phyloP scores from a whole-genome alignment of 2,113 vertebrate genomes.

The Neotoma lepida region DNA sequence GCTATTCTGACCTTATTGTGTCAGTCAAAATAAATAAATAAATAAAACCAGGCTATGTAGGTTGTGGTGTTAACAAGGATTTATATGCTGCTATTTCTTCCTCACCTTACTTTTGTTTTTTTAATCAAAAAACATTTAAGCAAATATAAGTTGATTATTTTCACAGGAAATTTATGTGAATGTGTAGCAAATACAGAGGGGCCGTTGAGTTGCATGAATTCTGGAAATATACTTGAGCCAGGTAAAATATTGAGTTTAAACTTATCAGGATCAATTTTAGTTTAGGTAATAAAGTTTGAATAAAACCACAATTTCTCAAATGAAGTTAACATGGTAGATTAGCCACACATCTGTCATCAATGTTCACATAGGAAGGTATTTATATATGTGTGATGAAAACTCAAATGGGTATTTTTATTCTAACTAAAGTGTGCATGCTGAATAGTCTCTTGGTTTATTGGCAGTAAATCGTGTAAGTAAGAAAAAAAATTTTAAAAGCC shows the following conservation, averaged over 20 bases:
- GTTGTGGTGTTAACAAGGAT: constrained; percentile 83
- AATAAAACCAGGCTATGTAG: constrained; percentile 71
- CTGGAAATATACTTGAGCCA: constrained; percentile 85
- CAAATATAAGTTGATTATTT: constrained; percentile 86
- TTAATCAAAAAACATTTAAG: constrained; percentile 74
- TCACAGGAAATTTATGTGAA: constrained; percentile 83
- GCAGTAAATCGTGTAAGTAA: constrained; percentile 76
- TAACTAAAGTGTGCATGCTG: constrained; percentile 76
- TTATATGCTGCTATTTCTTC: constrained; percentile 82
- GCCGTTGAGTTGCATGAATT: constrained; percentile 79
- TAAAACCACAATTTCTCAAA: constrained; percentile 87
- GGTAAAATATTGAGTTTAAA: constrained; percentile 85
- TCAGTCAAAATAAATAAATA: constrained; percentile 80
- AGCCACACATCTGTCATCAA: constrained; percentile 85
- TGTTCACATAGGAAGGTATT: constrained; percentile 81
- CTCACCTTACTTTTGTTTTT: constrained; percentile 62
- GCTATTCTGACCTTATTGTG: constrained; percentile 82
- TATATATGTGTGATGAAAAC: constrained; percentile 85
- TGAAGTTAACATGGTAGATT: constrained; percentile 86
- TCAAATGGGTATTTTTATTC: constrained; percentile 82
- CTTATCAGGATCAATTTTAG: constrained; percentile 83
- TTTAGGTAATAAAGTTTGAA: constrained; percentile 88
- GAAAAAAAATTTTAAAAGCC: neutral
- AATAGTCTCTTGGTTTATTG: constrained; percentile 79
- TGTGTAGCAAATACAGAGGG: constrained; percentile 69